Conservation (phyloP, 2,888 invertebrate genomes). For the Drosophila niveifrons region DNA sequence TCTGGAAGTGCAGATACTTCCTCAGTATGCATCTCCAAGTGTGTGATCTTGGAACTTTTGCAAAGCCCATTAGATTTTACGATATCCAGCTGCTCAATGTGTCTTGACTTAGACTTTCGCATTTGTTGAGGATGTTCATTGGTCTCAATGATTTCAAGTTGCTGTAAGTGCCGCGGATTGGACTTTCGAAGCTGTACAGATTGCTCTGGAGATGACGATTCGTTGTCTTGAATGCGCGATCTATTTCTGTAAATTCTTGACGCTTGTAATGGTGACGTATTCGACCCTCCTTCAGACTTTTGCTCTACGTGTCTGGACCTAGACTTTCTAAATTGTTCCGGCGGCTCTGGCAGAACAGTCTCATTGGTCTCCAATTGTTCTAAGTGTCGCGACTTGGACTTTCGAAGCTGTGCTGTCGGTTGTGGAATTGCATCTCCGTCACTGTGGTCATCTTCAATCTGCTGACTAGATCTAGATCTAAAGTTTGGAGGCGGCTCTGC, state of each 20-base stretch:
- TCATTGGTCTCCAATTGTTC: neutral
- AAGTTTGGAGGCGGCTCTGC: neutral
- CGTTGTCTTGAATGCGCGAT: neutral
- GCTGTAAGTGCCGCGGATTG: neutral
- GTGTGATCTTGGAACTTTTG: too few species aligned
- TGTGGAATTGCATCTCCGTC: neutral
- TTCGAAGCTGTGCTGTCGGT: neutral
- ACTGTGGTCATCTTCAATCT: neutral
- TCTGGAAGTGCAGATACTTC: too few species aligned
- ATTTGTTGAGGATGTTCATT: neutral
- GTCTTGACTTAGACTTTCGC: neutral
- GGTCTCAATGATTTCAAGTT: neutral
- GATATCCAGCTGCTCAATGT: too few species aligned
- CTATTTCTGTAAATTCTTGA: neutral
- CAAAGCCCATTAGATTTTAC: too few species aligned
- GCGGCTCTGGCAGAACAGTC: constrained; percentile 2
- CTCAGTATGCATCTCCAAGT: too few species aligned
- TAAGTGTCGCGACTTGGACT: neutral
- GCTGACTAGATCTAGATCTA: neutral
- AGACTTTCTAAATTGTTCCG: neutral
- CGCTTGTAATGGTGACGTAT: neutral
- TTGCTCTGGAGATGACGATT: neutral
- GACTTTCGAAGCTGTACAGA: neutral
- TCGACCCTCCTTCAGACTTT: neutral
- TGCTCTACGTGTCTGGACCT: neutral